Base-by-base conservation (phyloP, 2,113 vertebrate species). In the Heterotis niloticus region DNA sequence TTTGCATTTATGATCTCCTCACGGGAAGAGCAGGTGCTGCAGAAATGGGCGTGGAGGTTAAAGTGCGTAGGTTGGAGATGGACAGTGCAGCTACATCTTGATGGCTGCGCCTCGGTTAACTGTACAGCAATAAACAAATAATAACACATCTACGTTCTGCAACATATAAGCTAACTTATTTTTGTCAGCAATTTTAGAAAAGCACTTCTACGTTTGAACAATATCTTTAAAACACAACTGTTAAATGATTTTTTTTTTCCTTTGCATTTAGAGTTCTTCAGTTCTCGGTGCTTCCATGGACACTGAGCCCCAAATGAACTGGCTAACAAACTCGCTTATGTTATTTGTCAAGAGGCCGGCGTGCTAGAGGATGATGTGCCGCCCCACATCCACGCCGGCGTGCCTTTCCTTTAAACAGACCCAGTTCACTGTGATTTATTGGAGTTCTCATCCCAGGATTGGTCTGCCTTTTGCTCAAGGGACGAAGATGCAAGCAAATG, bases 401-500 rank as follows among this genome's bases (percentile, higher is more conserved):
- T 65, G 16, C 34, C 34, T 44, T 44, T 44, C 34, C 7, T 44
- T 44, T 44, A 44, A 10, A 65, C 23, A 5, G 54, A 9, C 54
- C 44, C 29, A 16, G 12, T 59, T 69, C 24, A 34, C 51, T 69
- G 16, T 59, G 65, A 78, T 69, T 67, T 68, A 78, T 78, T 59
- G 65, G 54, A 68, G 56, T 59, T 66, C 66, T 71, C 67, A 62
- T 70, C 14, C 0, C 54, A 24, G 28, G 66, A 78, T 71, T 78
- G 56, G 56, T 62, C 66, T 18, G 67, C 56, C 26, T 71, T 71
- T 78, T 54, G 24, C 77, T 69, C 76, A 17, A 69, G 77, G 67
- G 77, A 78, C 28, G n/a, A 70, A 62, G 57, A 78, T 51, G 57
- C 67, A 44, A 57, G 67, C 67, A 78, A 78, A 78, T 24, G 67